Conservation (phyloP, 1,140 invertebrate species). For the Pissodes strobi region DNA sequence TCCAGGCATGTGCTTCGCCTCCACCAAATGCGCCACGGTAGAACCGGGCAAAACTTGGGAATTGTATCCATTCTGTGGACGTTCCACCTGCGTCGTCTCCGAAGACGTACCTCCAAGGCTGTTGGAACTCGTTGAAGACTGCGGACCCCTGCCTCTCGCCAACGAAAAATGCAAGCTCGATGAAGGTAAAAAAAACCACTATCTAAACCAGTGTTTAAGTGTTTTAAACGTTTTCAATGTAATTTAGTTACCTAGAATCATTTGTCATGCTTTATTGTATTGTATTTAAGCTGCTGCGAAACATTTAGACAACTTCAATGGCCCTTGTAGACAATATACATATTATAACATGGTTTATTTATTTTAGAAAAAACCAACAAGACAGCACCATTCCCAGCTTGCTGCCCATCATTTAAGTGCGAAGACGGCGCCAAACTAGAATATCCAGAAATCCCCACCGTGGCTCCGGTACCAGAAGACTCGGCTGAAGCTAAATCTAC, state of each 20-base stretch:
- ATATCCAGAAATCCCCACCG: conserved; percentile 78
- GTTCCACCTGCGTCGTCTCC: conserved; percentile 79
- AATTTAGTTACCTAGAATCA: not conserved
- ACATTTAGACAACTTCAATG: too few relatives aligned
- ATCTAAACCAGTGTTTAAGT: not conserved
- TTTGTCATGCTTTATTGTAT: not conserved
- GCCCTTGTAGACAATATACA: too few relatives aligned
- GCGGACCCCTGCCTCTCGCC: conserved; percentile 80
- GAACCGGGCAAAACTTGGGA: conserved; percentile 84
- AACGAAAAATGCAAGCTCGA: conserved; percentile 87
- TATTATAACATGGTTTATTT: too few relatives aligned
- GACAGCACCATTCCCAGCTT: conserved; percentile 81
- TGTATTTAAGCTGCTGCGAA: too few relatives aligned
- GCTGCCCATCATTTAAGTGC: conserved; percentile 84
- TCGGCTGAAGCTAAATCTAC: conserved; percentile 34
- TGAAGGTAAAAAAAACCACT: too few relatives aligned
- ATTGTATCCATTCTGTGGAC: conserved; percentile 82
- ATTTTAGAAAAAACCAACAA: conserved; percentile 81
- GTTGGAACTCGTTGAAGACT: conserved; percentile 84
- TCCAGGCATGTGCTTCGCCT: conserved; percentile 86
- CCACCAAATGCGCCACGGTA: conserved; percentile 83
- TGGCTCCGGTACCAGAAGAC: conserved; percentile 59
- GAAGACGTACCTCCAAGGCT: conserved; percentile 73
- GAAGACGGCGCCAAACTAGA: conserved; percentile 81
- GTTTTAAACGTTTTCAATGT: not conserved